A percentile compares a stretch with the other conserved stretches of the same genome.
These are phyloP conservation scores for Anagrus nilaparvatae DNA, from an alignment of 1,140 invertebrate genomes.

Conservation along the genomic window DNA sequence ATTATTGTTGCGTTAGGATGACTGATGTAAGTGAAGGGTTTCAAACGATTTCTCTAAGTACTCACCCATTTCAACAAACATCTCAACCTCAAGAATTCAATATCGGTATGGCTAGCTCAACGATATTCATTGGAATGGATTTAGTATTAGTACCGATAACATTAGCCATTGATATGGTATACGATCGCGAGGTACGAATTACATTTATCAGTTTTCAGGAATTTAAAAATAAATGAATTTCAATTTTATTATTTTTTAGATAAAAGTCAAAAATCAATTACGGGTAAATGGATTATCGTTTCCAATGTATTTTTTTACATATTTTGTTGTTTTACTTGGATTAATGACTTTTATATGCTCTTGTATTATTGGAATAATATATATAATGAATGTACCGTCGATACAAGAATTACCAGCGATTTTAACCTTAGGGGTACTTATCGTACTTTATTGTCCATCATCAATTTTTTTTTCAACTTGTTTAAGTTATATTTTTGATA, in stretches of 20 bases:
- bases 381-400: slow-evolving; percentile 57
- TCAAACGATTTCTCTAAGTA: slow-evolving; percentile 42
- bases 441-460: slow-evolving; percentile 63
- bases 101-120: slow-evolving; percentile 56
- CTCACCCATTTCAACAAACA: slow-evolving; percentile 62
- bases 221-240: neutral
- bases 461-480: slow-evolving; percentile 66
- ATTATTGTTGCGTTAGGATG: no score
- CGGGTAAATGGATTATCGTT: slow-evolving; percentile 72
- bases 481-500: slow-evolving; percentile 70
- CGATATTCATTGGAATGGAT: slow-evolving; percentile 67
- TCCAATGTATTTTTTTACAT: slow-evolving; percentile 66
- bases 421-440: slow-evolving; percentile 51
- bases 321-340: slow-evolving; percentile 58
- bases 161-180: slow-evolving; percentile 69
- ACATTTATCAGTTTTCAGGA: neutral
- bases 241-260: slow-evolving; percentile 44
- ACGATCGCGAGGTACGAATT: slow-evolving; percentile 65
- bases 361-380: slow-evolving; percentile 56
- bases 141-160: slow-evolving; percentile 66
- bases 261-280: slow-evolving; percentile 71
- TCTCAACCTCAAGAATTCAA: slow-evolving; percentile 60
- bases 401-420: slow-evolving; percentile 59
- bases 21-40: slow-evolving; percentile 19
- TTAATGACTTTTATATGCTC: slow-evolving; percentile 59